Evolutionary conservation across 2,888 invertebrate species (phyloP).

Genomic region (Heliconius erato): DNA sequence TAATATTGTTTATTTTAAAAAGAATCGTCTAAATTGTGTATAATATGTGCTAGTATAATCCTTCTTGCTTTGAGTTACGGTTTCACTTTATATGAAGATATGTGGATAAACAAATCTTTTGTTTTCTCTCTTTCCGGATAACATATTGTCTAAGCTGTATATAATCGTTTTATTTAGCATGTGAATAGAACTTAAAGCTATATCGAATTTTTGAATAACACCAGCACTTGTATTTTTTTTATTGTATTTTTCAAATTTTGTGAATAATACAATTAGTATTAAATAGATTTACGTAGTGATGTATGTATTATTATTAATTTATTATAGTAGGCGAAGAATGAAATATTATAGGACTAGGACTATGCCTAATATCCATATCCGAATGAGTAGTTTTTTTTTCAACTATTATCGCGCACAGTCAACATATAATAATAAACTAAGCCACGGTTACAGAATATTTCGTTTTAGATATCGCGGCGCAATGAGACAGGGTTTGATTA

Average conservation of each 20-base stretch:
- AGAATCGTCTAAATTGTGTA: background rate
- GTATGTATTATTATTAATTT: background rate
- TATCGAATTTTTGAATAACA: background rate
- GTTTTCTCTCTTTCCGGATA: background rate
- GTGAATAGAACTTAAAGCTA: constrained; percentile 9
- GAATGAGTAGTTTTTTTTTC: background rate
- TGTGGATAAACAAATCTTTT: constrained; percentile 5
- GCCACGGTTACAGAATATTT: too few species aligned
- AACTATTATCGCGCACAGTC: background rate
- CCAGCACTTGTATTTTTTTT: too few species aligned
- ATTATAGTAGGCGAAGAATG: background rate
- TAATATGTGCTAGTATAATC: background rate
- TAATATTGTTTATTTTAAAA: constrained; percentile 1
- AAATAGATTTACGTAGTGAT: too few species aligned
- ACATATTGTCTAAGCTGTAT: background rate
- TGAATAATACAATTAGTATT: background rate
- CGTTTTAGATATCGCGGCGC: background rate
- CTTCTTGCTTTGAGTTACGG: background rate
- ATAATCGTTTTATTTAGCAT: constrained; percentile 2
- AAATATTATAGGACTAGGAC: background rate
- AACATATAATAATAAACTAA: too few species aligned
- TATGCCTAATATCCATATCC: background rate
- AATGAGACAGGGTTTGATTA: background rate
- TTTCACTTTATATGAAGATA: background rate
- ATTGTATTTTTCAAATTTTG: background rate